Base-by-base conservation (phyloP, 2,888 invertebrate species). In the Melikaiella ostensackeni region DNA sequence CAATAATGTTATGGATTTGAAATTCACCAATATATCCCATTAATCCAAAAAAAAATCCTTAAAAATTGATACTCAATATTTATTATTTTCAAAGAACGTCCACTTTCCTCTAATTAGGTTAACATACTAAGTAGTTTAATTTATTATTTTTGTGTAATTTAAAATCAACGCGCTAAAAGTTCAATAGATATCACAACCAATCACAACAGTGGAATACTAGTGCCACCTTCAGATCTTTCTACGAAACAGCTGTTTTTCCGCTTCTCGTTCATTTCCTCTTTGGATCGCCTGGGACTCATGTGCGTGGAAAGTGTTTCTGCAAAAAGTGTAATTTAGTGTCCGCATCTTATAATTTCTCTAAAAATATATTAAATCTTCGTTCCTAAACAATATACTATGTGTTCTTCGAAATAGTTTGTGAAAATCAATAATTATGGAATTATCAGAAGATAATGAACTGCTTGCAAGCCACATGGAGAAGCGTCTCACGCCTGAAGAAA, bases 401-500 rank as follows among this genome's bases (percentile, higher is more conserved):
- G 8, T 33, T 33, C 8, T 0, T 19, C 7, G 5, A 46, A 50
- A n/a, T 27, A 70, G 11, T n/a, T 70, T 5, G 30, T 33, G 21
- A 50, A 30, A 33, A 27, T 27, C 9, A 24, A 5, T 70, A 33
- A 50, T 13, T 30, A 70, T 70, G 89, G 83, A 85, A 78, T 64
- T 74, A 8, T 61, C 42, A 19, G 75, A 80, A 50, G 70, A 80
- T 21, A 74, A 30, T 6, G 73, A 76, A 6, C 42, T 76, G 42
- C 75, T 78, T 50, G 70, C 79, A 21, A 82, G 88, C 86, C 91
- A 91, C 89, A 90, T 90, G 91, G 86, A 93, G 75, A 94, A 94
- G 88, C 89, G 91, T 55, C 88, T 95, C n/a, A 92, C 94, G 0
- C 91, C 92, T 0, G 94, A 94, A 74, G 96, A 96, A 86, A 93